Percentiles rank a stretch among this genome's conserved stretches.
Evolutionary conservation across 2,797 vertebrate species (phyloP).

Genomic region (Emys orbicularis): DNA sequence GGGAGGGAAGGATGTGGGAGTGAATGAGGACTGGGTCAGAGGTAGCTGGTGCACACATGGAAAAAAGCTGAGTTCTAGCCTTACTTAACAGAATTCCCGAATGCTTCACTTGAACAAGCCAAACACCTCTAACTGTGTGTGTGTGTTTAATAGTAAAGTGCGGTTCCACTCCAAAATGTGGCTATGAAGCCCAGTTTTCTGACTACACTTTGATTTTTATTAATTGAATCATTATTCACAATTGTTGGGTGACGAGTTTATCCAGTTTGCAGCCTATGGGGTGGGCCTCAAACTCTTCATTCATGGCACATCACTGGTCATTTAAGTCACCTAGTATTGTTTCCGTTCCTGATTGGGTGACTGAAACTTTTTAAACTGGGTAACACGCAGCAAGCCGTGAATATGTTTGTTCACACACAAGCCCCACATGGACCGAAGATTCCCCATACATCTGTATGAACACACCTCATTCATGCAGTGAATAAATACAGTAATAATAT

Average conservation of each 20-base stretch:
- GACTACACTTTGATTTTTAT: rapidly evolving
- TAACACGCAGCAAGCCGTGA: neutral
- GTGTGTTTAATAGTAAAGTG: neutral
- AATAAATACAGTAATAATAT: neutral
- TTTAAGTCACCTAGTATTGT: neutral
- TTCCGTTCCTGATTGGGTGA: neutral
- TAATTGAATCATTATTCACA: rapidly evolving
- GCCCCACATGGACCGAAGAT: rapidly evolving
- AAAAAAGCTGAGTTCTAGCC: neutral
- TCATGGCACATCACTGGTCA: neutral
- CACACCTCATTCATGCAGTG: rapidly evolving
- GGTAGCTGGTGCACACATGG: neutral
- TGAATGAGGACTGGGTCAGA: neutral
- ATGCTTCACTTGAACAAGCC: neutral
- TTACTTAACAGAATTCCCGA: neutral
- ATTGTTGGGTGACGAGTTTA: rapidly evolving
- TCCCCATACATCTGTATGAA: rapidly evolving
- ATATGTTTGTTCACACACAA: neutral
- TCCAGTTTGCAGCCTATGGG: rapidly evolving
- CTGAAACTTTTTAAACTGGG: neutral
- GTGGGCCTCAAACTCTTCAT: neutral
- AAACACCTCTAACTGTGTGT: rapidly evolving
- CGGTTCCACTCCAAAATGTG: neutral
- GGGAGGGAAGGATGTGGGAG: neutral
- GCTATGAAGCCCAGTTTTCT: too few relatives aligned